Evolutionary conservation across 2,797 vertebrate genomes (phyloP).

Genomic region (Allobates femoralis): DNA sequence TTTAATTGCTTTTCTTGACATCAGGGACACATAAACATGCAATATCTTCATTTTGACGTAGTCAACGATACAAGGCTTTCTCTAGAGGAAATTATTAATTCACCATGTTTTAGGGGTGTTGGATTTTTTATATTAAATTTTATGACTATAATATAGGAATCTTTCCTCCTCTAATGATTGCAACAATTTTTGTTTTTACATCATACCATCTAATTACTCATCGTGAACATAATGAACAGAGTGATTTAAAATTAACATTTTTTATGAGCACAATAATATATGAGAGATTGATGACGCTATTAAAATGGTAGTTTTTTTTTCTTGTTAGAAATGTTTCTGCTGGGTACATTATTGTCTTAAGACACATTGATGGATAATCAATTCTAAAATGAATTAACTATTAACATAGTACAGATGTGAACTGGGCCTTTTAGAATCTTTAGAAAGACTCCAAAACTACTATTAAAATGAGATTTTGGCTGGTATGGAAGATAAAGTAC

Average conservation of each 20-base stretch:
- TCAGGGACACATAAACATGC: constrained; percentile 39
- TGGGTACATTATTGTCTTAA: constrained; percentile 46
- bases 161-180: constrained; percentile 29
- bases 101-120: constrained; percentile 19
- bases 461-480: neutral
- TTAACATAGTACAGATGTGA: constrained; percentile 39
- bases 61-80: constrained; percentile 1
- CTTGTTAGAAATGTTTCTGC: constrained; percentile 38
- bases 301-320: constrained; percentile 34
- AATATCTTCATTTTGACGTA: constrained; percentile 16
- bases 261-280: constrained; percentile 54
- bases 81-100: constrained; percentile 37
- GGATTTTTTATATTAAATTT: constrained; percentile 23
- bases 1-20: constrained; percentile 31
- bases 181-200: constrained; percentile 40
- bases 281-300: constrained; percentile 55
- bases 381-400: constrained; percentile 45
- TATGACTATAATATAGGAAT: constrained; percentile 17
- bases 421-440: neutral
- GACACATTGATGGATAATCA: constrained; percentile 41
- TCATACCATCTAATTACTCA: constrained; percentile 48
- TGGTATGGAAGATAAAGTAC: neutral
- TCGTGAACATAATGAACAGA: constrained; percentile 47
- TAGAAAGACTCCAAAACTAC: neutral
- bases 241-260: constrained; percentile 56